These are phyloP conservation scores for Himantopus leucocephalus DNA, from an alignment of 2,113 vertebrate species.

Conservation along the genomic window DNA sequence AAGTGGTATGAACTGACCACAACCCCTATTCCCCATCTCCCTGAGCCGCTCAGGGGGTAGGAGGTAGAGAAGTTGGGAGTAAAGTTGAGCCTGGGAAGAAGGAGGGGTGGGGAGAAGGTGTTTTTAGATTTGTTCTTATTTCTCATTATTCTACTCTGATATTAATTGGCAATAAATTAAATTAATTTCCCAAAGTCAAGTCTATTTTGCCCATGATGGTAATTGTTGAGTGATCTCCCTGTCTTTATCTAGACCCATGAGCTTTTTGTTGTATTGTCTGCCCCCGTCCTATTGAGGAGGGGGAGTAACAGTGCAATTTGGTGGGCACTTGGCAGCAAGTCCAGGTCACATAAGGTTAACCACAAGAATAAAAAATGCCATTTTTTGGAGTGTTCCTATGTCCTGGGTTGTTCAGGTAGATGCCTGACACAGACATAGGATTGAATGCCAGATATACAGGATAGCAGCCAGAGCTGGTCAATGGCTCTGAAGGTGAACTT, in stretches of 20 bases:
- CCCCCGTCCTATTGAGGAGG: not conserved
- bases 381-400: not conserved
- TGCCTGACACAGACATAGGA: not conserved
- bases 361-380: not conserved
- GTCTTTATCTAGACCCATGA: not conserved
- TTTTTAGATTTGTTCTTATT: not conserved
- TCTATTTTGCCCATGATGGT: not conserved
- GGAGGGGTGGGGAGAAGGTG: not conserved
- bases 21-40: not conserved
- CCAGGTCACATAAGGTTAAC: not conserved
- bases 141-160: not conserved
- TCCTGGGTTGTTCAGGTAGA: not conserved
- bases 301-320: rapidly evolving
- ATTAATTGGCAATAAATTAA: not conserved
- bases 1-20: not conserved
- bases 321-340: not conserved
- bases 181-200: not conserved
- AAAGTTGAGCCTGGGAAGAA: not conserved
- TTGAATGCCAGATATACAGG: not conserved
- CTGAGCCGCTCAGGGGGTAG: not conserved
- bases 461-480: not conserved
- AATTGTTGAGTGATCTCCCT: not conserved
- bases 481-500: not conserved
- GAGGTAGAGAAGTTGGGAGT: not conserved
- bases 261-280: not conserved